Evolutionary conservation across 2,113 vertebrate genomes (phyloP).

Genomic region (Nestor notabilis): DNA sequence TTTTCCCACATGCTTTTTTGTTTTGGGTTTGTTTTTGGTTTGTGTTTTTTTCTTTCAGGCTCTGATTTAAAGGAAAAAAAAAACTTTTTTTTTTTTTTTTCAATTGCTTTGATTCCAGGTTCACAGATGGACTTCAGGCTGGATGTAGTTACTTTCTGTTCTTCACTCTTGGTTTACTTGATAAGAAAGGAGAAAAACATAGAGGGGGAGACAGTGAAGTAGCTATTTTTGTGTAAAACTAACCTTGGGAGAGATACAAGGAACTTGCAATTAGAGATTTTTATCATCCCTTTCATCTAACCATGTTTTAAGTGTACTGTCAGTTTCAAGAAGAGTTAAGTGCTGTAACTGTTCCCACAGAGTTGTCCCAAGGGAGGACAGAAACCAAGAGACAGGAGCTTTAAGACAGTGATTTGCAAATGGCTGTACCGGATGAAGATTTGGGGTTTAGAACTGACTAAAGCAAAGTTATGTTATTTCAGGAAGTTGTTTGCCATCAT

Average conservation of each 20-base stretch:
- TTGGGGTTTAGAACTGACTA: not conserved
- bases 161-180: not conserved
- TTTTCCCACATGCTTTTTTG: not conserved
- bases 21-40: accelerated
- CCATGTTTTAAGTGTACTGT: not conserved
- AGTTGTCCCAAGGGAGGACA: not conserved
- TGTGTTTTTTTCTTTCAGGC: accelerated
- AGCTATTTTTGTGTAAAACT: not conserved
- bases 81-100: no score
- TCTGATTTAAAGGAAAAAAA: not conserved
- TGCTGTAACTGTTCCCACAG: not conserved
- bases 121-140: not conserved
- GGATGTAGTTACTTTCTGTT: not conserved
- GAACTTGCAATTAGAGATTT: not conserved
- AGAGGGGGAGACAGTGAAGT: not conserved
- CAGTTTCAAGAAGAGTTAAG: not conserved
- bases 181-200: not conserved
- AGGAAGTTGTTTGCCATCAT: not conserved
- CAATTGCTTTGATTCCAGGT: not conserved
- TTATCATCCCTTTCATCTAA: not conserved
- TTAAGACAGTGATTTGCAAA: not conserved
- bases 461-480: not conserved
- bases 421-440: not conserved
- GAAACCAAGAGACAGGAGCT: not conserved
- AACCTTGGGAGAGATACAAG: not conserved